Evolutionary conservation across 1,140 invertebrate genomes (phyloP).

Genomic region (Ostrea edulis): DNA sequence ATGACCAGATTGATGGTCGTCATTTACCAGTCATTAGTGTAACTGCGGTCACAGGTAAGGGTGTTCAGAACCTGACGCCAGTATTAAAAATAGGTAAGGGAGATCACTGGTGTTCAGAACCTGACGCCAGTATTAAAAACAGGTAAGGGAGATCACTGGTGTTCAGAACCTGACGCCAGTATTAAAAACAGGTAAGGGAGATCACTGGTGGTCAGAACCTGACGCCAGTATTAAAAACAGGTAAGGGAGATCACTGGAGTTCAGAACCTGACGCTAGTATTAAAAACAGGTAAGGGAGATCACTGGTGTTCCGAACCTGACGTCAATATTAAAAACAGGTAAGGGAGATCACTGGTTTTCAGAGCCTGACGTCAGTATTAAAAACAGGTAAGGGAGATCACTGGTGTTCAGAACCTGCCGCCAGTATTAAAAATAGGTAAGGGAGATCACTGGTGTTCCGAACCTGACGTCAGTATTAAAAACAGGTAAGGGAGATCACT

Average conservation of each 20-base stretch:
- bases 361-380: too few relatives aligned
- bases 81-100: constrained; percentile 69
- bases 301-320: too few relatives aligned
- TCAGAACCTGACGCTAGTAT: too few relatives aligned
- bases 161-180: background rate
- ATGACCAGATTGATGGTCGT: constrained; percentile 65
- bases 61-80: background rate
- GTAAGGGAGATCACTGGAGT: background rate
- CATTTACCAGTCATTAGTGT: constrained; percentile 76
- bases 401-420: too few relatives aligned
- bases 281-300: too few relatives aligned
- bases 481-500: too few relatives aligned
- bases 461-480: too few relatives aligned
- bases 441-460: too few relatives aligned
- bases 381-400: too few relatives aligned
- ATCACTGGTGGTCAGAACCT: background rate
- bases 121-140: background rate
- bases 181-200: constrained; percentile 69
- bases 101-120: background rate
- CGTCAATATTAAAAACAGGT: too few relatives aligned
- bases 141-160: constrained; percentile 68
- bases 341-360: background rate
- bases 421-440: too few relatives aligned
- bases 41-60: constrained; percentile 82
- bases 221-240: background rate